Conservation (phyloP, 2,888 invertebrate species). For the Pemphredon lugubris region DNA sequence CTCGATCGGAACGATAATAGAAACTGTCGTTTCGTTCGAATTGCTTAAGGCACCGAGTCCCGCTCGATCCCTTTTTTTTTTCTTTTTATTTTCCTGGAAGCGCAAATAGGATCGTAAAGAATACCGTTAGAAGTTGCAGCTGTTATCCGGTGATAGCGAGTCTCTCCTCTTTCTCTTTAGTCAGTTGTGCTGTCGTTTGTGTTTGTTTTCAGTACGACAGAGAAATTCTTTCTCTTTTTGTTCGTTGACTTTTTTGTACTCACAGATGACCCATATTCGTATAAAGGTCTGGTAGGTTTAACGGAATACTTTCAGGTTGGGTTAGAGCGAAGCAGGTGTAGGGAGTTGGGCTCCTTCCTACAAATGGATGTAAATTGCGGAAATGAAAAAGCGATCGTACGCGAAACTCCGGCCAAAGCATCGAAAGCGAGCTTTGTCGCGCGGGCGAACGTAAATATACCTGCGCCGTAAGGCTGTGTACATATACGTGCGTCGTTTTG, state of each 20-base stretch:
- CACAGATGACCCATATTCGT: constrained; percentile 50
- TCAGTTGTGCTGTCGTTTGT: constrained; percentile 15
- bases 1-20: background rate
- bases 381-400: constrained; percentile 66
- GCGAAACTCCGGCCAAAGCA: constrained; percentile 51
- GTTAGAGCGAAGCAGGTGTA: constrained; percentile 53
- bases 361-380: constrained; percentile 69
- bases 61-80: too few species aligned
- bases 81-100: constrained; percentile 13
- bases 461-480: too few species aligned
- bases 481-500: constrained; percentile 1
- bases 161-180: constrained; percentile 24
- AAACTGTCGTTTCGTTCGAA: background rate
- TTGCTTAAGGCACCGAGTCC: constrained; percentile 11
- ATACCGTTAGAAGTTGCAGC: constrained; percentile 34
- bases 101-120: constrained; percentile 53
- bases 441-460: too few species aligned
- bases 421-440: constrained; percentile 33
- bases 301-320: constrained; percentile 54
- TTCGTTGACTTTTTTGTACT: constrained; percentile 39
- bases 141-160: constrained; percentile 38
- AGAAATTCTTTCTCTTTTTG: constrained; percentile 40
- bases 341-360: constrained; percentile 48
- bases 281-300: constrained; percentile 49
- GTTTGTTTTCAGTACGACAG: constrained; percentile 32